These are phyloP conservation scores for Oophaga pumilio DNA, from an alignment of 2,113 vertebrate genomes.

Conservation along the genomic window DNA sequence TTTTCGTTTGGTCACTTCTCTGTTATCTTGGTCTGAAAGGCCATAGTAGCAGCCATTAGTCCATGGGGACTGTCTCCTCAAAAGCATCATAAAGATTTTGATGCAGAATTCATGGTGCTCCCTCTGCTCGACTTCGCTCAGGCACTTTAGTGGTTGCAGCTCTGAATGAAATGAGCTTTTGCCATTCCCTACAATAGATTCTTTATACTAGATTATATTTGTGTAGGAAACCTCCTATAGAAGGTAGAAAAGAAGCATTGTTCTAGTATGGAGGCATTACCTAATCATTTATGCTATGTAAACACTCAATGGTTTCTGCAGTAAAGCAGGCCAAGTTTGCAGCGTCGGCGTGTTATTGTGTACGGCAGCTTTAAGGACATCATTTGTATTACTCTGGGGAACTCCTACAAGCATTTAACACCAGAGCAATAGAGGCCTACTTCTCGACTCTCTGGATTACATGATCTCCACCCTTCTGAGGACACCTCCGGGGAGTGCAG, in stretches of 20 bases:
- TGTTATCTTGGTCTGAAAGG: too few species aligned
- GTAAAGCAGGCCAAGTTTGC: neutral
- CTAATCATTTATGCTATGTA: neutral
- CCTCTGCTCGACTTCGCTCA: too few species aligned
- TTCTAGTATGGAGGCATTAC: neutral
- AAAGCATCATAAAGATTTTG: too few species aligned
- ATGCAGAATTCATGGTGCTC: too few species aligned
- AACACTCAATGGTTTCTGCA: neutral
- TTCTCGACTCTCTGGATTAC: constrained; percentile 10
- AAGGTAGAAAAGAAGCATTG: neutral
- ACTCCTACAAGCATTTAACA: constrained; percentile 5
- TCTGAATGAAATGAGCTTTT: neutral
- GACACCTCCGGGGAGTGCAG: constrained; percentile 8
- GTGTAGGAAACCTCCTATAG: neutral
- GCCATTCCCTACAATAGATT: neutral
- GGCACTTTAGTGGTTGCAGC: neutral
- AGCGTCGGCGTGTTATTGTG: neutral
- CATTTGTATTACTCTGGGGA: constrained; percentile 24
- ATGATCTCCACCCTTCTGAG: constrained; percentile 24
- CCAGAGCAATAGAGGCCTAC: neutral
- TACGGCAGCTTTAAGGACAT: neutral
- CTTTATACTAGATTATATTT: neutral
- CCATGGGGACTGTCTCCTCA: too few species aligned
- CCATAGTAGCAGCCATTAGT: too few species aligned
- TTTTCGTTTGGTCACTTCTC: too few species aligned